A percentile compares a stretch with the other conserved stretches of the same genome.
Evolutionary conservation across 2,888 invertebrate genomes (phyloP).

Genomic region (Ashinkailepas kermadecensis): DNA sequence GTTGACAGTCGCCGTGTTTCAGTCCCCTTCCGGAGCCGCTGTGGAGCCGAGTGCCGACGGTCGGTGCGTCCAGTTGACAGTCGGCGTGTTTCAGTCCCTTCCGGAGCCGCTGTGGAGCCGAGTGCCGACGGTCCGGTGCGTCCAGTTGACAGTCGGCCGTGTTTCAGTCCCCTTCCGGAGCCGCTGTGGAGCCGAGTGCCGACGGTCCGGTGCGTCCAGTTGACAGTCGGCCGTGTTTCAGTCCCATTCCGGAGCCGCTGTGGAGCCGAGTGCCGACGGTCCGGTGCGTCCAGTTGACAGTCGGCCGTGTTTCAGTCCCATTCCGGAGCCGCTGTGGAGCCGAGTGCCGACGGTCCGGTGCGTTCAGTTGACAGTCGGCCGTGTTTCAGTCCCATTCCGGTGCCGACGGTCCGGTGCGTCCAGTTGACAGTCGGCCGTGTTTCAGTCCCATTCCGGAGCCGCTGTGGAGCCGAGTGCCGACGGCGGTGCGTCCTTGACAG

Average conservation of each 20-base stretch:
- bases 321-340: no score
- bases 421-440: background rate
- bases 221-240: background rate
- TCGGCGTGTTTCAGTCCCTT: conserved; percentile 15
- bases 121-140: background rate
- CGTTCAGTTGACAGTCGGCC: background rate
- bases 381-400: no score
- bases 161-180: no score
- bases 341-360: background rate
- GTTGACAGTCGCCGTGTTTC: background rate
- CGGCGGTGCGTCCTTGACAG: background rate
- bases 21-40: no score
- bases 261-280: no score
- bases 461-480: no score
- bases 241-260: no score
- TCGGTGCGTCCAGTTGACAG: background rate
- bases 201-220: background rate
- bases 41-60: no score
- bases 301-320: conserved; percentile 13
- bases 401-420: background rate
- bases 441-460: no score
- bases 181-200: no score
- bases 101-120: no score
- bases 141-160: background rate
- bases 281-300: background rate